Conservation (phyloP, 2,888 invertebrate species). For the Drosophila emarginata region DNA sequence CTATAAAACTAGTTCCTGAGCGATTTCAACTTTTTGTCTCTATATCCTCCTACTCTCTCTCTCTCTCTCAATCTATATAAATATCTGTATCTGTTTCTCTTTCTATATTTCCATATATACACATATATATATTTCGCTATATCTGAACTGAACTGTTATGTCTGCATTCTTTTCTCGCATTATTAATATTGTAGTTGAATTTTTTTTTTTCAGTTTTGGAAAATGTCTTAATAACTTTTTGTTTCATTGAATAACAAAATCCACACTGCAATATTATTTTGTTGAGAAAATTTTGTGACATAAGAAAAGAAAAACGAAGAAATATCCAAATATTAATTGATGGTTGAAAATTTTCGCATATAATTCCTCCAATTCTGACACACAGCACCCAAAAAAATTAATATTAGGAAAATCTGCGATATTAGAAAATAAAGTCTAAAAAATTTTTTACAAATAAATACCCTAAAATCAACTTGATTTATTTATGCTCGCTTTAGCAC, state of each 20-base stretch:
- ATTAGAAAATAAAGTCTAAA: not conserved
- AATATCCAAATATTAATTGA: too few relatives aligned
- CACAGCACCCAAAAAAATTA: not conserved
- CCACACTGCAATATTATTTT: constrained; percentile 79
- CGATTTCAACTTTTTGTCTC: constrained; percentile 1
- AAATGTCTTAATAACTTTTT: constrained; percentile 25
- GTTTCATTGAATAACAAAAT: constrained; percentile 48
- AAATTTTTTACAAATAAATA: not conserved
- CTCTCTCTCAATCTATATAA: constrained; percentile 18
- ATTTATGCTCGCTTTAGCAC: not conserved
- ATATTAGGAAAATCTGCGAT: not conserved
- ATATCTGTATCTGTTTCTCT: not conserved
- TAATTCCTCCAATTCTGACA: constrained; percentile 1
- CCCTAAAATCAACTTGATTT: too few relatives aligned
- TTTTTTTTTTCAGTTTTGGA: constrained; percentile 60
- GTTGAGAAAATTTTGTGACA: constrained; percentile 66
- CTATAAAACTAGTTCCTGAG: constrained; percentile 17
- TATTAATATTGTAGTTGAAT: constrained; percentile 79
- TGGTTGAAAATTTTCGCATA: constrained; percentile 22
- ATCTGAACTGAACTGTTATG: constrained; percentile 34
- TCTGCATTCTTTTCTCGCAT: constrained; percentile 76
- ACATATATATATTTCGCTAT: constrained; percentile 21
- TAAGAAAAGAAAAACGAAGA: constrained; percentile 26
- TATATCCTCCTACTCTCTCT: constrained; percentile 11
- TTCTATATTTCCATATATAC: constrained; percentile 11